A percentile compares a stretch with the other conserved stretches of the same genome.
phyloP scores from a whole-genome alignment of 1,140 invertebrate genomes.

The Cyclargus thomasi region DNA sequence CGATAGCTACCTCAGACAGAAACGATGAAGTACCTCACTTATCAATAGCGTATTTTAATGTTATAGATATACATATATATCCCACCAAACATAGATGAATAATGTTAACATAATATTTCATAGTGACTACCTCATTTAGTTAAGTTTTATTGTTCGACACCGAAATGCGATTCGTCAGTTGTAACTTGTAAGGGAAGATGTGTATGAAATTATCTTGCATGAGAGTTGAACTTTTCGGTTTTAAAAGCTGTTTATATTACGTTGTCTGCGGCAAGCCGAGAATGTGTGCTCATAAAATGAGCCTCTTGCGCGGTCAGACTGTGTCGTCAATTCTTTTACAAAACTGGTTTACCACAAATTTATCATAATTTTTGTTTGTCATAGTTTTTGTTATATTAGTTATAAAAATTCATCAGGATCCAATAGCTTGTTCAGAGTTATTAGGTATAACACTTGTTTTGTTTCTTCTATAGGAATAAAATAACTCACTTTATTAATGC shows the following conservation, averaged over 20 bases:
- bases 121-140: conserved; percentile 70
- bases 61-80: conserved; percentile 60
- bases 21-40: conserved; percentile 66
- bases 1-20: conserved; percentile 58
- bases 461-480: too few relatives aligned
- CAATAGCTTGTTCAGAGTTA: too few relatives aligned
- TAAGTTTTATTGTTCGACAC: conserved; percentile 43
- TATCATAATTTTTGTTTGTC: background rate
- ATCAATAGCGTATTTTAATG: conserved; percentile 65
- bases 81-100: conserved; percentile 67
- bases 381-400: too few relatives aligned
- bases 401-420: too few relatives aligned
- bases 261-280: conserved; percentile 4
- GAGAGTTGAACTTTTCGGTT: conserved; percentile 22
- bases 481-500: too few relatives aligned
- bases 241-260: conserved; percentile 18
- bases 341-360: too few relatives aligned
- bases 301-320: background rate
- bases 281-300: conserved; percentile 8
- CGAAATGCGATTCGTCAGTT: conserved; percentile 16
- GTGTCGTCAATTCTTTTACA: conserved; percentile 1
- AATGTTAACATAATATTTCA: conserved; percentile 62
- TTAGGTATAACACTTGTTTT: too few relatives aligned
- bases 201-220: conserved; percentile 34
- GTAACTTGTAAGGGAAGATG: conserved; percentile 17